Evolutionary conservation across 2,113 vertebrate genomes (phyloP).

Genomic region (Phaethornis superciliosus): DNA sequence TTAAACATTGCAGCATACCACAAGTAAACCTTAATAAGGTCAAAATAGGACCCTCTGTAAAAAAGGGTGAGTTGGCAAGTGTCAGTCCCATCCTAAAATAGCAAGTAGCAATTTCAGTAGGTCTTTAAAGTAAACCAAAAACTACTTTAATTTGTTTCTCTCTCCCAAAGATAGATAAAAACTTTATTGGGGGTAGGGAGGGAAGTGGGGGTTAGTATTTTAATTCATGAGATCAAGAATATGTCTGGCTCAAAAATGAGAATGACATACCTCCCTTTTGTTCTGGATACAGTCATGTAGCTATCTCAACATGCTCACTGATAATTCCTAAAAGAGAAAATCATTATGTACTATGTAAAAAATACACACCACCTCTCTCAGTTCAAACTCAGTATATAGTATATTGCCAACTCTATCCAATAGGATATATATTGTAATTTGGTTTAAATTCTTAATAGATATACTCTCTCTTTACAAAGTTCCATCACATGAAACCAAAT

Average conservation of each 20-base stretch:
- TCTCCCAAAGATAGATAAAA: slow-evolving; percentile 24
- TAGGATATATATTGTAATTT: slow-evolving; percentile 79
- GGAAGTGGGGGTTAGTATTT: background rate
- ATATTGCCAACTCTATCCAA: slow-evolving; percentile 81
- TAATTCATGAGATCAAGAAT: slow-evolving; percentile 39
- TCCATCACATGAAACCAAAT: slow-evolving; percentile 80
- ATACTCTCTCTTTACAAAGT: slow-evolving; percentile 77
- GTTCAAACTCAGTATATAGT: slow-evolving; percentile 40
- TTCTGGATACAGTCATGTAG: slow-evolving; percentile 43
- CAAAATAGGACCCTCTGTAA: slow-evolving; percentile 77
- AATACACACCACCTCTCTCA: slow-evolving; percentile 41
- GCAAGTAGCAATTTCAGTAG: slow-evolving; percentile 38
- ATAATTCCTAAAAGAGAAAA: slow-evolving; percentile 63
- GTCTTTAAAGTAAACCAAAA: slow-evolving; percentile 23
- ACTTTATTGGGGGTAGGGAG: background rate
- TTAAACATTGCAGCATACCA: slow-evolving; percentile 70
- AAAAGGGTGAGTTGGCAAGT: slow-evolving; percentile 75
- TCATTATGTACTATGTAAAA: slow-evolving; percentile 37
- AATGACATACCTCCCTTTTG: slow-evolving; percentile 46
- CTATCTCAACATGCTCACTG: slow-evolving; percentile 40
- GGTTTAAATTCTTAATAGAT: slow-evolving; percentile 76
- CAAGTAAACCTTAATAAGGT: slow-evolving; percentile 80
- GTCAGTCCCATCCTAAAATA: slow-evolving; percentile 62
- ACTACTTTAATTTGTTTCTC: slow-evolving; percentile 27
- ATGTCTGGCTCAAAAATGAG: slow-evolving; percentile 35